phyloP scores from a whole-genome alignment of 2,113 vertebrate genomes.

The Syngnathus scovelli region DNA sequence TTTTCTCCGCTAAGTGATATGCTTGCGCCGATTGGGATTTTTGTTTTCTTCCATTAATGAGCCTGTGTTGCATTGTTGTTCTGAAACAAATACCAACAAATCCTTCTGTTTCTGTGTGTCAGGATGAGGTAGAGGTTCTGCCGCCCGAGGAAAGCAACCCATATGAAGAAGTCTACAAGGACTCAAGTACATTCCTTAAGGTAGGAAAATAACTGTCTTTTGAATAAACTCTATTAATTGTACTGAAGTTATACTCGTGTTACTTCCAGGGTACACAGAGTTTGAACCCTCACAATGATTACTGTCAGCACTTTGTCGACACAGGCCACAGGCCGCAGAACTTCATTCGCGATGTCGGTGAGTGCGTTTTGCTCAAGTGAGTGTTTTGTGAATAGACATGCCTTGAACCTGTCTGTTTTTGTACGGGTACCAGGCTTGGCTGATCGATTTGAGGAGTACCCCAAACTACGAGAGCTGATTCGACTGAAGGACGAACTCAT shows the following conservation, averaged over 20 bases:
- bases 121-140: constrained; percentile 90
- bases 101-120: constrained; percentile 2
- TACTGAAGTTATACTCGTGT: not conserved
- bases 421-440: constrained; percentile 77
- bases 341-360: constrained; percentile 97
- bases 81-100: not conserved
- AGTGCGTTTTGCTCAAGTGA: constrained; percentile 30
- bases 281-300: constrained; percentile 97
- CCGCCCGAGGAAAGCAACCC: constrained; percentile 85
- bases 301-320: constrained; percentile 99
- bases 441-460: constrained; percentile 98
- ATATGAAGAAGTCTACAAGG: constrained; percentile 95
- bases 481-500: constrained; percentile 96
- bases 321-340: constrained; percentile 97
- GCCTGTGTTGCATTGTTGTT: not conserved
- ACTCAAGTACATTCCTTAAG: constrained; percentile 98
- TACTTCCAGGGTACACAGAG: constrained; percentile 88
- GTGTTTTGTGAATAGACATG: not conserved
- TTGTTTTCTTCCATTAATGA: no score
- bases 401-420: not conserved
- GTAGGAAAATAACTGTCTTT: constrained; percentile 49
- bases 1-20: no score
- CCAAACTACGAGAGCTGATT: constrained; percentile 94
- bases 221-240: not conserved
- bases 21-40: no score